Conservation (phyloP, 2,888 invertebrate genomes). For the Thecocarcelia acutangulata region DNA sequence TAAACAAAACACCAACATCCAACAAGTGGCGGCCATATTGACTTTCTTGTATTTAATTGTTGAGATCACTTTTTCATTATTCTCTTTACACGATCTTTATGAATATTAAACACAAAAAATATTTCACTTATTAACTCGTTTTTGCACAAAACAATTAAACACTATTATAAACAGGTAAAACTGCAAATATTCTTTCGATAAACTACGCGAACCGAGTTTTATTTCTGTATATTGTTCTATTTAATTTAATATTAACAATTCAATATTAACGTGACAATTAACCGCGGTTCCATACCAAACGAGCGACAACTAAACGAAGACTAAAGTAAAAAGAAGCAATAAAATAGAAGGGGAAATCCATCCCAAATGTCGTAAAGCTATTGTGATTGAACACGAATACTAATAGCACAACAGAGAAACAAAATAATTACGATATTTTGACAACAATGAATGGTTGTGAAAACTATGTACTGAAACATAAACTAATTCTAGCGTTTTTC, state of each 20-base stretch:
- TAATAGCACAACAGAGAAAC: slow-evolving; percentile 46
- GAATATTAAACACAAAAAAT: slow-evolving; percentile 32
- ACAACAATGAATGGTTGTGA: slow-evolving; percentile 14
- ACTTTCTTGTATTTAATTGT: slow-evolving; percentile 71
- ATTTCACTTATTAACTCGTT: slow-evolving; percentile 38
- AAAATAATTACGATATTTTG: slow-evolving; percentile 1
- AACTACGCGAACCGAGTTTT: slow-evolving; percentile 41
- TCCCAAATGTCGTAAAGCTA: slow-evolving; percentile 33
- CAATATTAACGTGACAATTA: slow-evolving; percentile 22
- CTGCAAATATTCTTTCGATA: neutral
- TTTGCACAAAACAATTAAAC: slow-evolving; percentile 31
- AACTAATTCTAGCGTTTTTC: neutral
- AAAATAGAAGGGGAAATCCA: slow-evolving; percentile 35
- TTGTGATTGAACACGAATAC: slow-evolving; percentile 45
- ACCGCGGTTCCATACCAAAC: slow-evolving; percentile 21
- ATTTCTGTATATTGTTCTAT: slow-evolving; percentile 21
- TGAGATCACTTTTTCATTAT: slow-evolving; percentile 69
- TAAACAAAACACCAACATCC: slow-evolving; percentile 73
- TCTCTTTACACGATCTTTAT: slow-evolving; percentile 60
- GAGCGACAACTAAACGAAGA: slow-evolving; percentile 58
- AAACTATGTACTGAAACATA: neutral
- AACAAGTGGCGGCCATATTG: slow-evolving; percentile 81
- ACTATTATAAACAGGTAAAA: neutral
- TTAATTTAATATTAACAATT: slow-evolving; percentile 23
- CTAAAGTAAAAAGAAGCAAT: slow-evolving; percentile 43